Percentiles rank a stretch among this genome's conserved stretches.
Conservation (phyloP, 2,888 invertebrate species). For the Melipona beecheii region DNA sequence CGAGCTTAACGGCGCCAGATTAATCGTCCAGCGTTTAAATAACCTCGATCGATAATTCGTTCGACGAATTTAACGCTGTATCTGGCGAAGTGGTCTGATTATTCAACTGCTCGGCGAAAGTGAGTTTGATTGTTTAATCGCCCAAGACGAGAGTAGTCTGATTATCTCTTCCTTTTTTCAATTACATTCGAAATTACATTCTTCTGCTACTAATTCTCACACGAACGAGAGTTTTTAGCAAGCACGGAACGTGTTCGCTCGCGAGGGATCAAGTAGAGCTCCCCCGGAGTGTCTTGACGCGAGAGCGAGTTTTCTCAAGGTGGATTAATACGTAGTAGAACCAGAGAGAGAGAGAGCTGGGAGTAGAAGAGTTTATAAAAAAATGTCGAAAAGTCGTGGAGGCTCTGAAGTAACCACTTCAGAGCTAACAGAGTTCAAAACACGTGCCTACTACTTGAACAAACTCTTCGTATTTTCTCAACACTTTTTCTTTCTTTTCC, state of each 20-base stretch:
- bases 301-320: constrained; percentile 1
- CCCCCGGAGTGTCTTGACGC: background rate
- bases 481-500: background rate
- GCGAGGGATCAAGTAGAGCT: constrained; percentile 6
- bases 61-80: background rate
- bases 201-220: background rate
- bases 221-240: background rate
- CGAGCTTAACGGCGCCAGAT: background rate
- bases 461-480: background rate
- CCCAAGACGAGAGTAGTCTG: background rate
- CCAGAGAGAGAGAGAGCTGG: background rate
- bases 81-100: background rate
- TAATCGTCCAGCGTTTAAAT: background rate
- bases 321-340: background rate
- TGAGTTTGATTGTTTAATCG: background rate
- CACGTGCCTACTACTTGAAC: background rate
- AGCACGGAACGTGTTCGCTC: background rate
- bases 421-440: background rate
- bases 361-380: background rate
- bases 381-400: background rate
- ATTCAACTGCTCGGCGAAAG: too few species aligned
- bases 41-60: background rate
- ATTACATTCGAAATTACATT: too few species aligned
- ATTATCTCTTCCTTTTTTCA: too few species aligned
- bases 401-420: background rate